Conservation (phyloP, 2,888 invertebrate genomes). For the Drosophila setosimentum region DNA sequence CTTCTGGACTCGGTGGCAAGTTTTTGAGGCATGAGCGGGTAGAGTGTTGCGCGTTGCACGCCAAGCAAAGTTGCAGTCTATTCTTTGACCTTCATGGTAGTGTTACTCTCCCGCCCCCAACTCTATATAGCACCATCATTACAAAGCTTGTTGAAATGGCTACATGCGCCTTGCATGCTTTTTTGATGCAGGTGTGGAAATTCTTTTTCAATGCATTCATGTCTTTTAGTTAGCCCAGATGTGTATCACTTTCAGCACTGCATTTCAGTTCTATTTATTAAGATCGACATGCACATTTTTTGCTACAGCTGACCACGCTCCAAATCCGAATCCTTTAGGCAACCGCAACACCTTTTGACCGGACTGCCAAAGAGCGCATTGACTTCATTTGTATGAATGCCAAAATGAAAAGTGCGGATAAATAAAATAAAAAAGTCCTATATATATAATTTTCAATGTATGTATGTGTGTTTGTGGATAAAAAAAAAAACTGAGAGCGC, state of each 20-base stretch:
- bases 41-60: conserved; percentile 34
- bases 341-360: conserved; percentile 46
- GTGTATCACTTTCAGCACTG: conserved; percentile 6
- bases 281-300: conserved; percentile 10
- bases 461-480: not conserved
- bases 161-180: conserved; percentile 50
- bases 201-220: conserved; percentile 41
- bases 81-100: conserved; percentile 45
- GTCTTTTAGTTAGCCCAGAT: conserved; percentile 3
- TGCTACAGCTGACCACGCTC: conserved; percentile 6
- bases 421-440: not conserved
- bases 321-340: conserved; percentile 46
- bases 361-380: conserved; percentile 35
- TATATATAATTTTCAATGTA: not conserved
- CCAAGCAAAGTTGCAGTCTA: conserved; percentile 19
- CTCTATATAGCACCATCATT: conserved; percentile 35
- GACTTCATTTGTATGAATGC: conserved; percentile 53
- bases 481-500: conserved; percentile 34
- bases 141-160: conserved; percentile 54
- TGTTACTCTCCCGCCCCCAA: not conserved
- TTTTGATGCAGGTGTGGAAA: conserved; percentile 61
- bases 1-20: conserved; percentile 30
- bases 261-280: conserved; percentile 27
- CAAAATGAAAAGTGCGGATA: conserved; percentile 28
- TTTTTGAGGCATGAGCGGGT: conserved; percentile 9